These are phyloP conservation scores for Noctua pronuba DNA, from an alignment of 2,888 invertebrate genomes.

Conservation along the genomic window DNA sequence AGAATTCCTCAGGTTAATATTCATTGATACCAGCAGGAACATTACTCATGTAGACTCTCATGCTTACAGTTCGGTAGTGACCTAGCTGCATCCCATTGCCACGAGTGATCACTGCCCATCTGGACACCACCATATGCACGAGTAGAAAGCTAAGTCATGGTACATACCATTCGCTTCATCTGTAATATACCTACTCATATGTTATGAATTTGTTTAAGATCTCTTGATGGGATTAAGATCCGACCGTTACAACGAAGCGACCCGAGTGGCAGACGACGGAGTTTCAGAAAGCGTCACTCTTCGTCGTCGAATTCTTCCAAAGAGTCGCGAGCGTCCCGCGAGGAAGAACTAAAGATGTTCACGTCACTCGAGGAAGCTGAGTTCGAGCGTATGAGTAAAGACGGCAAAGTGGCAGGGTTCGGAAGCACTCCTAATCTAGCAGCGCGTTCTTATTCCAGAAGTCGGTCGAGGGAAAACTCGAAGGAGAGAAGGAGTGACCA, in stretches of 20 bases:
- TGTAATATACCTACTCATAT: constrained; percentile 87
- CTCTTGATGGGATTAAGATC: constrained; percentile 92
- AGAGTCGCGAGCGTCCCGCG: constrained; percentile 91
- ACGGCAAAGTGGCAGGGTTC: constrained; percentile 73
- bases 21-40: constrained; percentile 75
- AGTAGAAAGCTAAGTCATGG: constrained; percentile 74
- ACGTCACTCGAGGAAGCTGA: constrained; percentile 92
- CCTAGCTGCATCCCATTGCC: constrained; percentile 74
- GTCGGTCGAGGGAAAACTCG: constrained; percentile 87
- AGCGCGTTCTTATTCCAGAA: constrained; percentile 90
- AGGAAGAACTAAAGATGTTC: constrained; percentile 92
- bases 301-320: constrained; percentile 91
- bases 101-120: constrained; percentile 63
- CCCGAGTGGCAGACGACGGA: constrained; percentile 91
- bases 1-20: constrained; percentile 90
- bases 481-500: constrained; percentile 81
- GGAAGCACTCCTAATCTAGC: constrained; percentile 88
- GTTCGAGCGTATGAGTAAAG: constrained; percentile 83
- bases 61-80: constrained; percentile 79
- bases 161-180: constrained; percentile 73
- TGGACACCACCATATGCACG: constrained; percentile 78
- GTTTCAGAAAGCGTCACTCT: constrained; percentile 91
- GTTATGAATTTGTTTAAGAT: constrained; percentile 88
- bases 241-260: constrained; percentile 91
- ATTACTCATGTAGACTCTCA: constrained; percentile 73